Percentiles rank a stretch among this genome's conserved stretches.
Evolutionary conservation across 2,888 invertebrate species (phyloP).

Genomic region (Orthosia gothica): DNA sequence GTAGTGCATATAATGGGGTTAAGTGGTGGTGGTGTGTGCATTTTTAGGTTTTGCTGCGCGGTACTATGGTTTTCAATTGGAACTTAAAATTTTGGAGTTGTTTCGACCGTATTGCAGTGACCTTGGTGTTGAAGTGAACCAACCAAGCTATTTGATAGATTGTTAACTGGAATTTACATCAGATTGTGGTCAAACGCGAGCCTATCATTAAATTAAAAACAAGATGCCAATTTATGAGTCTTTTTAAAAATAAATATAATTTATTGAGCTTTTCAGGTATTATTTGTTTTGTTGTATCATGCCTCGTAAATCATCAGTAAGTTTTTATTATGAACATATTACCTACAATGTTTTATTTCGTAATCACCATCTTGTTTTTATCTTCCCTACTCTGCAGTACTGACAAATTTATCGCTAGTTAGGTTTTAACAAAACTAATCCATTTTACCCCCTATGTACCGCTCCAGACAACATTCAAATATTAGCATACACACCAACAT

Average conservation of each 20-base stretch:
- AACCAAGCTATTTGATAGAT: neutral
- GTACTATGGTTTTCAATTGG: conserved; percentile 1
- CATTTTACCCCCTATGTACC: neutral
- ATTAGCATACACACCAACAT: conserved; percentile 29
- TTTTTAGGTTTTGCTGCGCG: conserved; percentile 12
- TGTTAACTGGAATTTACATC: neutral
- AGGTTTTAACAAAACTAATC: conserved; percentile 1
- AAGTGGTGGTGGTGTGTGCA: conserved; percentile 40
- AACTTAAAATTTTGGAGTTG: neutral
- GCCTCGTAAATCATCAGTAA: too few species aligned
- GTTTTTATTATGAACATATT: too few species aligned
- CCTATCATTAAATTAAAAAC: too few species aligned
- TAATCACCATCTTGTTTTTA: too few species aligned
- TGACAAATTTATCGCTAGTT: neutral
- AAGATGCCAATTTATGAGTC: too few species aligned
- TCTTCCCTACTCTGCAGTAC: neutral
- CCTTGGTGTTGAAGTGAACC: neutral
- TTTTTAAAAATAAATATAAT: too few species aligned
- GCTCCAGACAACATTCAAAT: conserved; percentile 22
- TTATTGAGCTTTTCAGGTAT: too few species aligned
- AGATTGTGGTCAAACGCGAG: too few species aligned
- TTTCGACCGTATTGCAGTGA: neutral
- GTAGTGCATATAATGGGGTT: conserved; percentile 58
- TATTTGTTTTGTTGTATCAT: too few species aligned
- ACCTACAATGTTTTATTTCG: too few species aligned